Evolutionary conservation across 1,140 invertebrate genomes (phyloP).

Genomic region (Venustaconcha ellipsiformis): DNA sequence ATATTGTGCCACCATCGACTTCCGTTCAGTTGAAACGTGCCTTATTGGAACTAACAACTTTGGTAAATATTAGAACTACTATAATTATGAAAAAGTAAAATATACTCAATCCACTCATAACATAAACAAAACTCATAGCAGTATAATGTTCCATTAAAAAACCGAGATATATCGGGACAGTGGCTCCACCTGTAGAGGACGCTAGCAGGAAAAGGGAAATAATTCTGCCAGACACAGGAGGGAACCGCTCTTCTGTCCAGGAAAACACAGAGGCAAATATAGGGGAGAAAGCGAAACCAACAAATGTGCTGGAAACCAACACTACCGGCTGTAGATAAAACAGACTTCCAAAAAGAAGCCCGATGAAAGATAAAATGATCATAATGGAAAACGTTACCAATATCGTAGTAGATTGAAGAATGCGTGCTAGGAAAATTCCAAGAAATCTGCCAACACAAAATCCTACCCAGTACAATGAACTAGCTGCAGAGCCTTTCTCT

Average conservation of each 20-base stretch:
- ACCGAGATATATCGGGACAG: slow-evolving; percentile 45
- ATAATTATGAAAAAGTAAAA: slow-evolving; percentile 4
- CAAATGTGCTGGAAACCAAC: slow-evolving; percentile 38
- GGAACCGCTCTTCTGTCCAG: slow-evolving; percentile 45
- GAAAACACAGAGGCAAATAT: slow-evolving; percentile 47
- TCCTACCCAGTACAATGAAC: slow-evolving; percentile 45
- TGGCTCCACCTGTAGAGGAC: slow-evolving; percentile 33
- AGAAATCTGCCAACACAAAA: slow-evolving; percentile 41
- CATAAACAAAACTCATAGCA: slow-evolving; percentile 43
- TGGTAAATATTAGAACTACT: too few relatives aligned
- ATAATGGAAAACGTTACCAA: slow-evolving; percentile 28
- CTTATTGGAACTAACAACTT: too few relatives aligned
- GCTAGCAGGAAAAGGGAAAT: slow-evolving; percentile 43
- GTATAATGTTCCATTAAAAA: slow-evolving; percentile 45
- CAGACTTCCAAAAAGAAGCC: slow-evolving; percentile 36
- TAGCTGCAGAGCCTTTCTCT: slow-evolving; percentile 33
- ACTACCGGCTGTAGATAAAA: slow-evolving; percentile 32
- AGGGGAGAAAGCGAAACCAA: slow-evolving; percentile 42
- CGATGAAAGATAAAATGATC: slow-evolving; percentile 33
- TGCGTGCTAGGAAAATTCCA: slow-evolving; percentile 39
- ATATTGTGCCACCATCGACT: too few relatives aligned
- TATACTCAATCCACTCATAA: slow-evolving; percentile 40
- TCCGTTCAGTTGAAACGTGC: too few relatives aligned
- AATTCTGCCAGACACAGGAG: slow-evolving; percentile 42
- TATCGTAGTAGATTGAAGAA: slow-evolving; percentile 32